A percentile compares a stretch with the other conserved stretches of the same genome.
phyloP scores from a whole-genome alignment of 2,797 vertebrate genomes.

The Thripadectes ignobilis region DNA sequence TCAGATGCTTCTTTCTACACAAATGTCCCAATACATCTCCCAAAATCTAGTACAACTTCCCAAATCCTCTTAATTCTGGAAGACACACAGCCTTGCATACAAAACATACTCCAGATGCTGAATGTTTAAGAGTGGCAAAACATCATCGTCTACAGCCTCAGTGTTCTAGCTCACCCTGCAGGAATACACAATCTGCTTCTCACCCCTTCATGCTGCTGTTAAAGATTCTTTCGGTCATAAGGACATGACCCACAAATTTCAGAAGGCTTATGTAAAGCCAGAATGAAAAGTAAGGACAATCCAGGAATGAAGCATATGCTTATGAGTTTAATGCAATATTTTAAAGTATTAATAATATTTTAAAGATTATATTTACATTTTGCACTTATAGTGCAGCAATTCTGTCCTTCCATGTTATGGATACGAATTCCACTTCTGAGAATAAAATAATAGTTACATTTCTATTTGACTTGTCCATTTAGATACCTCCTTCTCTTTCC shows the following conservation, averaged over 20 bases:
- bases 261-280: neutral
- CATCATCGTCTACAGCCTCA: neutral
- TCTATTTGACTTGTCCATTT: neutral
- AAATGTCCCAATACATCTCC: neutral
- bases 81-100: neutral
- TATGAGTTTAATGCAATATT: neutral
- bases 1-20: neutral
- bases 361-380: neutral
- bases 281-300: neutral
- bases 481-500: neutral
- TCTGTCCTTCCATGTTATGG: neutral
- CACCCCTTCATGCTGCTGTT: neutral
- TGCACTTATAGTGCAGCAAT: neutral
- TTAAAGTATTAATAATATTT: neutral
- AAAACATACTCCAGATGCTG: neutral
- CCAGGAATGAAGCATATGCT: neutral
- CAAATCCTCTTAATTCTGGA: neutral
- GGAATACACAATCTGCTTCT: neutral
- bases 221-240: neutral
- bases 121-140: neutral
- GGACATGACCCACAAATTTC: neutral
- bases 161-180: neutral
- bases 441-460: slow-evolving; percentile 16
- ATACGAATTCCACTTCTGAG: slow-evolving; percentile 22
- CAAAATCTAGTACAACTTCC: neutral